Base-by-base conservation (phyloP, 2,888 invertebrate genomes). In the Rhabditoides inermis region DNA sequence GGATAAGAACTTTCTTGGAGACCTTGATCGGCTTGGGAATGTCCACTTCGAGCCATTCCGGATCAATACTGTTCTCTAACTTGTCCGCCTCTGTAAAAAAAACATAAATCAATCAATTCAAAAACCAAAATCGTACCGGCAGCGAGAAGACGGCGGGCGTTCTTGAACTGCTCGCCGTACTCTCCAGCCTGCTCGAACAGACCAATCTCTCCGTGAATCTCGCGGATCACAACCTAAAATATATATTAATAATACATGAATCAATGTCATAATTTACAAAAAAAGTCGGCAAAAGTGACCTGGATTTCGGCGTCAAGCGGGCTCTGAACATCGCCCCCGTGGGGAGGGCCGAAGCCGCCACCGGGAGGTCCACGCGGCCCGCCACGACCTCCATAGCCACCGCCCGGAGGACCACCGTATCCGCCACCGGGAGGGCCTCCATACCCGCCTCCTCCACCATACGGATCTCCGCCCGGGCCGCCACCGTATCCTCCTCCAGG, bases 31-130 rank as follows among this genome's bases (percentile, higher is more conserved):
- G 73, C 58, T 73, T 76, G 18, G 63, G 59, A 48, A 73, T 66
- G 53, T 76, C 76, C 2, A 76, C 72, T 53, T 76, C 76, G 3
- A 76, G 50, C 72, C 74, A 76, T 51, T 76, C 76, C 12, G 76
- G 76, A 47, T 76, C 76, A 26, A 68, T 68, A 44, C 61, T 65
- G 51, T 69, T 69, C 49, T 72, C 70, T 32, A 76, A 52, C 6
- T 61, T 60, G 10, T 68, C 70, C 7, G 65, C 63, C 56, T 76
- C 75, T 69, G 45, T 45, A 65, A 58, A 45, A 10, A 49, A 22
- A 37, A 37, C 23, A 32, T 48, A 4, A 22, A 25, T 2, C 23
- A n/a, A 26, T 22, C 12, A 44, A 25, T 26, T 25, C 44, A 26
- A 10, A 15, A 10, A 44, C 12, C 12, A 25, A n/a, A 4, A 28